Base-by-base conservation (phyloP, 2,888 invertebrate genomes). In the Malachius bipustulatus region DNA sequence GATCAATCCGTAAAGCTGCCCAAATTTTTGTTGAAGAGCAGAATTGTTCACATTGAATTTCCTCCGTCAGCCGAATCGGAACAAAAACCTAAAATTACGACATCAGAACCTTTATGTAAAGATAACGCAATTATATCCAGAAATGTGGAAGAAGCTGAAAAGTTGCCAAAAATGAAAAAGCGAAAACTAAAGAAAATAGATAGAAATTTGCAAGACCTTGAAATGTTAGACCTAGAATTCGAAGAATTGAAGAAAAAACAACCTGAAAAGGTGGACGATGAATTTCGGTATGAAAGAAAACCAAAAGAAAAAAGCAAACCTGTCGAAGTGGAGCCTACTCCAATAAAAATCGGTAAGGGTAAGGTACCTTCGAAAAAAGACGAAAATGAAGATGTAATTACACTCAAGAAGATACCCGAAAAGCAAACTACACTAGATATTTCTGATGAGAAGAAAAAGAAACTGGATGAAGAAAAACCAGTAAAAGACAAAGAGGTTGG, bases 1-100 rank as follows among this genome's bases (percentile, higher is more conserved):
- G 40, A 36, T 2, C 47, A 50, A 35, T 38, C 40, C n/a, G 50
- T 43, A 1, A 52, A 50, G 43, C 58, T 81, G 36, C 81, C 78
- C 1, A 79, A 77, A 56, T 66, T 79, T 34, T 68, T 77, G 51
- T 60, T 83, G 1, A 80, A 79, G 51, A 82, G 82, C 55, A 69
- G 77, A 44, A 77, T 83, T 9, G 67, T 63, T 27, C 68, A 69
- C 47, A 57, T 66, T 2, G 63, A 65, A 34, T 66, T 66, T 42
- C 63, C 64, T 24, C 59, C 63, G 13, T 14, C 41, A 32, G 43
- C 41, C 12, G 59, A 61, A 51, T 24, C 46, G 26, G 57, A 61
- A 44, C 49, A 55, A 32, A 43, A 49, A 33, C 56, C 63, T 3
- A 41, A 51, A 14, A 54, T 63, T 19, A 57, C 59, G 16, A 43